Evolutionary conservation across 2,113 vertebrate genomes (phyloP), one percentile per base, ranked within the genome.

Genomic region (Setophaga coronata): DNA sequence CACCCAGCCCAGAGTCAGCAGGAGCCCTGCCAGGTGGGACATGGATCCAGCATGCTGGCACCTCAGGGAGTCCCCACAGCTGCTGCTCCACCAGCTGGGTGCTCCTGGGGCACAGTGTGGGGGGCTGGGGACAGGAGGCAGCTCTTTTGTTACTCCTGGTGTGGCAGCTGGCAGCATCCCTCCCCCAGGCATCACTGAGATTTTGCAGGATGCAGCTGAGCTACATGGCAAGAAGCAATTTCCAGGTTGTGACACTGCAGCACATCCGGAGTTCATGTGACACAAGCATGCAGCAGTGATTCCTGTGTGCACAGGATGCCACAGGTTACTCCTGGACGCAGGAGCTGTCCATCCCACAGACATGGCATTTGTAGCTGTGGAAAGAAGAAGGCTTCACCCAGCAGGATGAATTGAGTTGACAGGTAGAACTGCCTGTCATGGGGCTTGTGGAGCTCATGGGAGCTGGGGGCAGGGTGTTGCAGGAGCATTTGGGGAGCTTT

Each of bases 21-120:
- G 9, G 62, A 88, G 47, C 29, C 43, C 40, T 69, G 88, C 61
- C 0, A 0, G 24, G 16, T 66, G 71, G 58, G 66, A 80, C 53
- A 72, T 11, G 45, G n/a, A 61, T 38, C 69, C 76, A 81, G 60
- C 0, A 0, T 1, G 17, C 28, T 1, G 4, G 18, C 64, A 40
- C 71, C 82, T 81, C 74, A 38, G 51, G 43, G 25, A 34, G 79
- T 54, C 40, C 29, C 43, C 47, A 51, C 18, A 56, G 62, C 8
- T 78, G 82, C 76, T 90, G 38, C 38, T 90, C 31, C 40, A 64
- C 18, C 56, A 72, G 36, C 6, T 1, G 2, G 82, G 31, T 1
- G 4, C 36, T 48, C 8, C 20, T 15, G 40, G 53, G 60, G 38
- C 34, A 26, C 50, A 62, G 43, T 2, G 2, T 29, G 36, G 34